Evolutionary conservation across 2,888 invertebrate species (phyloP).

Genomic region (Drosophila nr. perissopoda): DNA sequence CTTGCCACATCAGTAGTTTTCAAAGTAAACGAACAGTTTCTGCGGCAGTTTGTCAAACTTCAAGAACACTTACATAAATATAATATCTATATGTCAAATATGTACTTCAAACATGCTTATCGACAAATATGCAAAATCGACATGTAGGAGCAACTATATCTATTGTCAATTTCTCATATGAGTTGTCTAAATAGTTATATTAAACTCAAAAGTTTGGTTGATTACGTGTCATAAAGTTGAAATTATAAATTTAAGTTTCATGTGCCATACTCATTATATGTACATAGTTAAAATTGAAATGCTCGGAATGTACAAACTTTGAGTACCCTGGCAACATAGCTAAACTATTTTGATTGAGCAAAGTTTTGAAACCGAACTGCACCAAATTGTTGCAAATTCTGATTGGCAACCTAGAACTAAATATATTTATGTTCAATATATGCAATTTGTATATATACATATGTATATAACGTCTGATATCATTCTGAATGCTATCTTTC

Average conservation of each 20-base stretch:
- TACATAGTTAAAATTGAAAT: not conserved
- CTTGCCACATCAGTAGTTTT: slow-evolving; percentile 3
- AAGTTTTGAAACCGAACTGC: not conserved
- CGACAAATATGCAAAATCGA: not conserved
- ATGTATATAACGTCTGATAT: not conserved
- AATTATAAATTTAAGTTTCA: not conserved
- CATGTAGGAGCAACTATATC: not conserved
- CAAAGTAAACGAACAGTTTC: not conserved
- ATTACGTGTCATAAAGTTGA: not conserved
- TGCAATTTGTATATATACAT: not conserved
- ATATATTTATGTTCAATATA: not conserved
- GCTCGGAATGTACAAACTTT: not conserved
- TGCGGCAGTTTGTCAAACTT: not conserved
- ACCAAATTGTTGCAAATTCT: not conserved
- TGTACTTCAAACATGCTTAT: not conserved
- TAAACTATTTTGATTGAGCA: not conserved
- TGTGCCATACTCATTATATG: not conserved
- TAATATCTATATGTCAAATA: not conserved
- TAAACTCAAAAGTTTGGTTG: not conserved
- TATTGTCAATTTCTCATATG: not conserved
- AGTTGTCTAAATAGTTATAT: not conserved
- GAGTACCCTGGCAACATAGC: not conserved
- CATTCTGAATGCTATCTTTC: not conserved
- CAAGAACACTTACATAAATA: not conserved
- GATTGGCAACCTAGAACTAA: not conserved